Conservation (phyloP, 1,140 invertebrate genomes). For the Conus ventricosus region DNA sequence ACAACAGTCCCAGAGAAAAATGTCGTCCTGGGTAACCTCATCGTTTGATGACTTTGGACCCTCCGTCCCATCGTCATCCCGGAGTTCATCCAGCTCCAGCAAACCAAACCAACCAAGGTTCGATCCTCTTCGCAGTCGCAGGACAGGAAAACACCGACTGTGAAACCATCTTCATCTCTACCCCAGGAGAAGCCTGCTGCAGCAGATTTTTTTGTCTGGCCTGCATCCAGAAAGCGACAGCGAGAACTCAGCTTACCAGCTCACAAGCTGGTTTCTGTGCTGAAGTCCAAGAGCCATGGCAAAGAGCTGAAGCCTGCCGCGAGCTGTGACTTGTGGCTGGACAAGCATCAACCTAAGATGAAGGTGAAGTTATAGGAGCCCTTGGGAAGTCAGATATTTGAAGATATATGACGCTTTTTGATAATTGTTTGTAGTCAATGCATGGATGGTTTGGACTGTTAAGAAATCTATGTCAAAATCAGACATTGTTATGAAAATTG, state of each 20-base stretch:
- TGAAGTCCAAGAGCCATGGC: conserved; percentile 30
- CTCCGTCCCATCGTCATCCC: background rate
- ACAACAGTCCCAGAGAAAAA: conserved; percentile 53
- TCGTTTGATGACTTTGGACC: conserved; percentile 60
- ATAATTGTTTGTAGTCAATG: too few species aligned
- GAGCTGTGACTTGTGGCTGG: conserved; percentile 59
- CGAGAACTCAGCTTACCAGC: background rate
- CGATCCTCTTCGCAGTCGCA: background rate
- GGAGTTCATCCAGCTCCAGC: background rate
- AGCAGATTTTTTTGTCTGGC: background rate
- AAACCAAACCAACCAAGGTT: background rate
- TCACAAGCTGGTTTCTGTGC: background rate
- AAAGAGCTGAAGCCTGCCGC: conserved; percentile 36
- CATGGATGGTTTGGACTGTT: too few species aligned
- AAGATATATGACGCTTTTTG: too few species aligned
- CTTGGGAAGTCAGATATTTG: too few species aligned
- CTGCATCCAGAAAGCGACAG: conserved; percentile 14
- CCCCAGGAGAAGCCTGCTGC: background rate
- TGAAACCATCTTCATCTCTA: background rate
- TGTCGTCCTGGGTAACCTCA: conserved; percentile 60
- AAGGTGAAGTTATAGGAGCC: conserved; percentile 46
- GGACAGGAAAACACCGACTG: background rate
- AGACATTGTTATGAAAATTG: too few species aligned
- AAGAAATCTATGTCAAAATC: too few species aligned
- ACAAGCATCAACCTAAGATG: conserved; percentile 61